Evolutionary conservation across 2,797 vertebrate species (phyloP).

Genomic region (Delichon dasypus): DNA sequence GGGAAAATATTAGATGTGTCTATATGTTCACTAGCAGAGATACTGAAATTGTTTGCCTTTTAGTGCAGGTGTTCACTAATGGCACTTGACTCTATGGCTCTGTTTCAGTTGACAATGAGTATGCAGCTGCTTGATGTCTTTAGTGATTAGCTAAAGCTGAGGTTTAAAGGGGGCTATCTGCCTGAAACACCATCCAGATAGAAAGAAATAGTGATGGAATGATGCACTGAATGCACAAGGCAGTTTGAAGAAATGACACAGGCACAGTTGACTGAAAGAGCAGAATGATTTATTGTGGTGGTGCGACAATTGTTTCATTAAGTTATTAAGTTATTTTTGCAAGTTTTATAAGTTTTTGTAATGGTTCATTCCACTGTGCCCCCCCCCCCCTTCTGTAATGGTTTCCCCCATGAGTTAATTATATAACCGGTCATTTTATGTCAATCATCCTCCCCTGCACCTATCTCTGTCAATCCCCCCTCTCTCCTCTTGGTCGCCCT

Average conservation of each 20-base stretch:
- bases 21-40: neutral
- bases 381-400: too few species aligned
- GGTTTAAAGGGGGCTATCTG: neutral
- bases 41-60: neutral
- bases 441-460: too few species aligned
- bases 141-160: neutral
- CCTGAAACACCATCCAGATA: neutral
- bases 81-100: neutral
- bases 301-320: too few species aligned
- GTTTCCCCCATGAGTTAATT: too few species aligned
- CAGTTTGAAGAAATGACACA: neutral
- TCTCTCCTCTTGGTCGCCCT: too few species aligned
- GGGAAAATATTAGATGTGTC: neutral
- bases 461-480: too few species aligned
- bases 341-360: too few species aligned
- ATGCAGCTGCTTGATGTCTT: conserved; percentile 4
- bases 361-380: too few species aligned
- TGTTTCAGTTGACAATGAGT: neutral
- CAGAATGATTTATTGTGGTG: neutral
- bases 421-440: too few species aligned
- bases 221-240: neutral
- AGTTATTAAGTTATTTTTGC: too few species aligned
- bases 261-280: neutral
- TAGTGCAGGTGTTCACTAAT: neutral
- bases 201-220: neutral